A percentile compares a stretch with the other conserved stretches of the same genome.
phyloP scores from a whole-genome alignment of 2,113 vertebrate genomes.

The Oryzias woworae region DNA sequence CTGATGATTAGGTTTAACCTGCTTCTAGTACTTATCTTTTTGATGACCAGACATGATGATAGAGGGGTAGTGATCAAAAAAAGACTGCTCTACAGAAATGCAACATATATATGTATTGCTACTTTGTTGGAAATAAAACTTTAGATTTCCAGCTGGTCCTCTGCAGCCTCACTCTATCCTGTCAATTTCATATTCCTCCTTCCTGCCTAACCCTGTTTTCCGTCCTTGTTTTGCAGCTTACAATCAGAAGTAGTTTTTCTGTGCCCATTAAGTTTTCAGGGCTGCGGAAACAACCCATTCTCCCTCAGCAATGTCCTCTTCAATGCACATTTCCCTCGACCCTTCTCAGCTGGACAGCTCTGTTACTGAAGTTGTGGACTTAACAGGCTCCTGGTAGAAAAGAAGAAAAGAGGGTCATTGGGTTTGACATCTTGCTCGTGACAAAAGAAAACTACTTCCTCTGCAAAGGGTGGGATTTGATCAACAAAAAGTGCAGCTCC shows the following conservation, averaged over 20 bases:
- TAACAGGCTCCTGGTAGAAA: constrained; percentile 33
- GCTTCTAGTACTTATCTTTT: not conserved
- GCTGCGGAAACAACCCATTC: constrained; percentile 49
- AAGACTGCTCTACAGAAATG: constrained; percentile 10
- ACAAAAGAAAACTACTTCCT: constrained; percentile 37
- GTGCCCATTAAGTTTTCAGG: constrained; percentile 64
- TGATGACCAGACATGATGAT: not conserved
- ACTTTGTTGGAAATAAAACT: constrained; percentile 18
- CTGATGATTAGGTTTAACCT: not conserved
- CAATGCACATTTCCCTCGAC: constrained; percentile 40
- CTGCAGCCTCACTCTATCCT: constrained; percentile 8
- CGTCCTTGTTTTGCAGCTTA: constrained; percentile 38
- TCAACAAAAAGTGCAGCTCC: constrained; percentile 9
- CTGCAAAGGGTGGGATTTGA: constrained; percentile 11
- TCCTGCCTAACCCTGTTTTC: constrained; percentile 36
- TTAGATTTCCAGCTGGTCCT: constrained; percentile 21
- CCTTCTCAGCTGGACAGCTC: constrained; percentile 30
- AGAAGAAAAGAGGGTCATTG: constrained; percentile 12
- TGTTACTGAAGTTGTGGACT: constrained; percentile 40
- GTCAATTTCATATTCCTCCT: constrained; percentile 30
- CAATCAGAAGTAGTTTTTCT: constrained; percentile 49
- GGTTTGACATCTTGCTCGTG: constrained; percentile 43
- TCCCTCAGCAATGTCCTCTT: constrained; percentile 39
- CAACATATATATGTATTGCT: constrained; percentile 8
- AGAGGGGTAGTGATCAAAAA: not conserved